A percentile compares a stretch with the other conserved stretches of the same genome.
Evolutionary conservation across 2,888 invertebrate genomes (phyloP).

Genomic region (Disparrhopalites patrizii): DNA sequence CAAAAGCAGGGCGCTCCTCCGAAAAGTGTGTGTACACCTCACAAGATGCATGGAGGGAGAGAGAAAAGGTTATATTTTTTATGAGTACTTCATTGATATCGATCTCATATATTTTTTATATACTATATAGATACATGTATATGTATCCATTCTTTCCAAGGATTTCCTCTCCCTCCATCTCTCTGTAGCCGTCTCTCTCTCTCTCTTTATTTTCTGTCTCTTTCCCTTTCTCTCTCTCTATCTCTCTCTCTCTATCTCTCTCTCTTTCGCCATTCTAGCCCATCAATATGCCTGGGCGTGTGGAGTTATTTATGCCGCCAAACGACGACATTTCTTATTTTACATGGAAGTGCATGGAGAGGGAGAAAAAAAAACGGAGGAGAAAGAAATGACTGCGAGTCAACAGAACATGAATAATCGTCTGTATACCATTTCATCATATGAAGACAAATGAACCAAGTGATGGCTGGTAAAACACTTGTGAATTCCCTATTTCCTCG

Average conservation of each 20-base stretch:
- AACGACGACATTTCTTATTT: conserved; percentile 41
- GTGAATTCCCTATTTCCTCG: conserved; percentile 20
- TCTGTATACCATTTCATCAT: conserved; percentile 40
- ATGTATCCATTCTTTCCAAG: background rate
- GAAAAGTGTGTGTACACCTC: background rate
- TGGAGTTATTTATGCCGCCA: conserved; percentile 43
- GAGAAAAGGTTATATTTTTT: no score
- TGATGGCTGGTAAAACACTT: conserved; percentile 30
- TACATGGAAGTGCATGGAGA: no score
- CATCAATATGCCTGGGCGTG: no score
- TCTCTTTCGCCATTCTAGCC: conserved; percentile 13
- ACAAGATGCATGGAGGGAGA: background rate
- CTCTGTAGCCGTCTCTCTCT: background rate
- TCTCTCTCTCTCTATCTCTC: background rate
- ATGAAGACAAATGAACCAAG: conserved; percentile 47
- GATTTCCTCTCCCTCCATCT: background rate
- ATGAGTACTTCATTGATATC: conserved; percentile 4
- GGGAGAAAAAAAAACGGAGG: no score
- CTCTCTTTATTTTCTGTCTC: no score
- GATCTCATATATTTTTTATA: no score
- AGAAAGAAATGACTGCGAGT: no score
- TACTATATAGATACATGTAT: no score
- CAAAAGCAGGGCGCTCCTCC: no score
- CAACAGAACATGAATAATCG: conserved; percentile 43
- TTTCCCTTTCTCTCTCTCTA: background rate